A percentile compares a stretch with the other conserved stretches of the same genome.
Evolutionary conservation across 23 tunicate genomes (phyloP).

Genomic region (Phallusia fumigata): DNA sequence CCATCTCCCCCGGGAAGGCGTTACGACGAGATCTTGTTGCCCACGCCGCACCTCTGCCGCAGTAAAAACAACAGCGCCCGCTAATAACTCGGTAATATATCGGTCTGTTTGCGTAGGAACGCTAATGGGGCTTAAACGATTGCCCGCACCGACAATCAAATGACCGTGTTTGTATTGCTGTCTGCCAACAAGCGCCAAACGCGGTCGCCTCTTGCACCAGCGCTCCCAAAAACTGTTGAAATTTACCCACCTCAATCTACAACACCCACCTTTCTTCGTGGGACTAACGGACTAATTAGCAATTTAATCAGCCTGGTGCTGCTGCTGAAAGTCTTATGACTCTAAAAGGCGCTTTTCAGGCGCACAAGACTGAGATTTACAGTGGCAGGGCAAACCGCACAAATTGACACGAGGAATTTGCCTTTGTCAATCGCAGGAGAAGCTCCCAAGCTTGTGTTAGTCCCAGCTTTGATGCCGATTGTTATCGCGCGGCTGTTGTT

Average conservation of each 20-base stretch:
- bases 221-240: background rate
- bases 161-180: background rate
- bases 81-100: conserved; percentile 3
- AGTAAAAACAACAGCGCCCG: conserved; percentile 9
- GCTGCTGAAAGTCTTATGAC: too few relatives aligned
- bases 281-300: background rate
- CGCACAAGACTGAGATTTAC: too few relatives aligned
- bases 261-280: background rate
- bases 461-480: too few relatives aligned
- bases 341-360: too few relatives aligned
- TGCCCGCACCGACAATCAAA: conserved; percentile 8
- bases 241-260: background rate
- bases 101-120: conserved; percentile 7
- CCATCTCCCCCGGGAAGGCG: too few relatives aligned
- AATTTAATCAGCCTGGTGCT: too few relatives aligned
- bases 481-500: too few relatives aligned
- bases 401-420: too few relatives aligned
- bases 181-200: conserved; percentile 7
- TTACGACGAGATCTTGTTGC: too few relatives aligned
- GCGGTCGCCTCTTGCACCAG: background rate
- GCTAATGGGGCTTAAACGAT: conserved; percentile 12
- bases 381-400: too few relatives aligned
- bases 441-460: too few relatives aligned
- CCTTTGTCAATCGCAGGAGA: too few relatives aligned
- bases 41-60: background rate